Evolutionary conservation across 2,888 invertebrate species (phyloP), one percentile per base, ranked within the genome.

Genomic region (Plagiodera versicolora): DNA sequence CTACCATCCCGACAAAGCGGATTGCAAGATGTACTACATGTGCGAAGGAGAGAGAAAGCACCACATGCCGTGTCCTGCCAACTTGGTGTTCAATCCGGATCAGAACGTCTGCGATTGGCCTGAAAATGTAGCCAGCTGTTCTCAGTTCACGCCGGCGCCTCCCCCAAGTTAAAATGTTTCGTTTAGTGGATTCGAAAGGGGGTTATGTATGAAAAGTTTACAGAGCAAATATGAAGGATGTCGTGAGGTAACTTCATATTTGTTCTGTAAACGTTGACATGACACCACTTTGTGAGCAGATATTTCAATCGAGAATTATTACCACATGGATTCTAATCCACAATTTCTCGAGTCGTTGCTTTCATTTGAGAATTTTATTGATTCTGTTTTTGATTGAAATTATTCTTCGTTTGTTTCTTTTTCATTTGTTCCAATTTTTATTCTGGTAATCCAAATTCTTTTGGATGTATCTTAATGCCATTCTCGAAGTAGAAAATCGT

Each of bases 21-120:
- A 95, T 79, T 96, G 95, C 79, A 93, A 94, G 57, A 92, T 91
- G 86, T 96, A 95, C 81, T 95, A 92, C 83, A 95, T 95, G 95
- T 96, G 95, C 77, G 95, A 95, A 81, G 95, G 95, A 30, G 95
- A 95, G 77, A 85, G 95, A 56, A 94, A 94, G 77, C 95, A 95
- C 77, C 95, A 95, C 82, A 95, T 95, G 95, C 95, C 95, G 48
- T 96, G 95, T 77, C 95, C 95, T 6, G 87, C 89, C 53, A 94
- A 95, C 81, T 85, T 96, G 63, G 95, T 95, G 11, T 96, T 95
- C 82, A 95, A 96, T 79, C 89, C 89, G 44, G 92, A 93, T 73
- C 93, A 95, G 76, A 95, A 94, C 75, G 95, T 96, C 9, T 96
- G 95, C 78, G 96, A 96, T 81, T 95, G 95, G 95, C 94, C 95